phyloP scores from a whole-genome alignment of 2,888 invertebrate species.

The Ochropleura plecta region DNA sequence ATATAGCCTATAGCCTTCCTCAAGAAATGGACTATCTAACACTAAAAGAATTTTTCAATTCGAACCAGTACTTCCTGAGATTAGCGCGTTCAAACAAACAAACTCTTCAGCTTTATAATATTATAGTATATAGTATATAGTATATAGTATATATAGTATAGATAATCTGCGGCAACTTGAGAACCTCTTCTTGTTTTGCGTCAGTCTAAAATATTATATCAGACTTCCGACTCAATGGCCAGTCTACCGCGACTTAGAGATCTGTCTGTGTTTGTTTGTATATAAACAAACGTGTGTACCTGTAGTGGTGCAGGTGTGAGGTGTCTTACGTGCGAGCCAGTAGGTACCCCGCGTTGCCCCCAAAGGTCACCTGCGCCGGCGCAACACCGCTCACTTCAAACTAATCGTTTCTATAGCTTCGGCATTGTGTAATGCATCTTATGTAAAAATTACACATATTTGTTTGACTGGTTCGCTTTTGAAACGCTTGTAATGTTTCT shows the following conservation, averaged over 20 bases:
- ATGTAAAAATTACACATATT: conserved; percentile 43
- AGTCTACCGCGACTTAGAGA: not conserved
- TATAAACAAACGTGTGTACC: conserved; percentile 42
- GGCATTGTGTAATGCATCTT: conserved; percentile 58
- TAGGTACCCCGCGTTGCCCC: conserved; percentile 28
- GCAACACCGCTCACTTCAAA: conserved; percentile 57
- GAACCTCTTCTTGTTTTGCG: not conserved
- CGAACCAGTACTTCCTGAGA: no score
- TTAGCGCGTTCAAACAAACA: no score
- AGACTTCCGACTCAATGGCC: not conserved
- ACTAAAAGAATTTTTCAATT: no score
- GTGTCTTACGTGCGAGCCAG: conserved; percentile 25
- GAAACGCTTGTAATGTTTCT: conserved; percentile 15
- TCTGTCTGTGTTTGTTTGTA: conserved; percentile 28
- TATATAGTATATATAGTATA: no score
- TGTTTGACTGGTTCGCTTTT: conserved; percentile 18
- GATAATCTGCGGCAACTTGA: no score
- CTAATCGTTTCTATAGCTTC: conserved; percentile 44
- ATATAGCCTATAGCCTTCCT: no score
- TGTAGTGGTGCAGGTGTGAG: conserved; percentile 12
- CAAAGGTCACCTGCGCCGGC: conserved; percentile 58
- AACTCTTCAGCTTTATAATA: no score
- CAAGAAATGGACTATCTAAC: no score
- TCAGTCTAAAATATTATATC: not conserved
- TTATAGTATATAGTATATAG: no score